Evolutionary conservation across 2,113 vertebrate genomes (phyloP).

Genomic region (Brachirus orientalis): DNA sequence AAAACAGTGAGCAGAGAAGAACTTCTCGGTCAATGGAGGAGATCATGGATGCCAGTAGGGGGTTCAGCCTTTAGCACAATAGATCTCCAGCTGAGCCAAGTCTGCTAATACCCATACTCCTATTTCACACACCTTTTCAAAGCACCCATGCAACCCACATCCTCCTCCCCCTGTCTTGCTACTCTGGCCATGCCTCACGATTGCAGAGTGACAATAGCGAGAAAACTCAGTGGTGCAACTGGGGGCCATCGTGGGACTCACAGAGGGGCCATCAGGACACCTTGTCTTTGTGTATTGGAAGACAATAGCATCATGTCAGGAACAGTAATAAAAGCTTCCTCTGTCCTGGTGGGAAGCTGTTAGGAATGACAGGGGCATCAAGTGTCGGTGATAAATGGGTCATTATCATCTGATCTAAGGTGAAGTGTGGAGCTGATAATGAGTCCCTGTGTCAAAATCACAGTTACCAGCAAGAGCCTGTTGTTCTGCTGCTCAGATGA

Average conservation of each 20-base stretch:
- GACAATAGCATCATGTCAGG: constrained; percentile 75
- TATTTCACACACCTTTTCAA: constrained; percentile 84
- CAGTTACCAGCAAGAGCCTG: constrained; percentile 29
- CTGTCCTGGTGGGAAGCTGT: constrained; percentile 72
- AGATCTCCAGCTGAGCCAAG: constrained; percentile 75
- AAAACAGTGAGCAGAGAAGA: constrained; percentile 59
- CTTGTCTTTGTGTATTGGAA: constrained; percentile 82
- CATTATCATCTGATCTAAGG: constrained; percentile 76
- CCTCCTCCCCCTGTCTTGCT: constrained; percentile 42
- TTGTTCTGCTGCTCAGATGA: constrained; percentile 25
- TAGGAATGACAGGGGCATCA: constrained; percentile 64
- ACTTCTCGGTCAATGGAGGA: constrained; percentile 76
- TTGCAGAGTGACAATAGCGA: constrained; percentile 74
- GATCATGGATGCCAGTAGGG: constrained; percentile 81
- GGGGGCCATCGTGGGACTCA: constrained; percentile 44
- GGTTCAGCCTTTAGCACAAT: constrained; percentile 74
- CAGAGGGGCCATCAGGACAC: constrained; percentile 68
- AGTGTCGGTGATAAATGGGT: constrained; percentile 77
- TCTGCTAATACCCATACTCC: constrained; percentile 82
- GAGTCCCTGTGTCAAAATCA: constrained; percentile 52
- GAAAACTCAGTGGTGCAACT: constrained; percentile 55
- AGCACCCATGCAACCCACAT: constrained; percentile 68
- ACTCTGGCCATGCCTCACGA: constrained; percentile 39
- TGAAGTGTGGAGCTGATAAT: constrained; percentile 74
- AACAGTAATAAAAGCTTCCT: constrained; percentile 77